Evolutionary conservation across 2,797 vertebrate genomes (phyloP).

Genomic region (Peromyscus nudipes): DNA sequence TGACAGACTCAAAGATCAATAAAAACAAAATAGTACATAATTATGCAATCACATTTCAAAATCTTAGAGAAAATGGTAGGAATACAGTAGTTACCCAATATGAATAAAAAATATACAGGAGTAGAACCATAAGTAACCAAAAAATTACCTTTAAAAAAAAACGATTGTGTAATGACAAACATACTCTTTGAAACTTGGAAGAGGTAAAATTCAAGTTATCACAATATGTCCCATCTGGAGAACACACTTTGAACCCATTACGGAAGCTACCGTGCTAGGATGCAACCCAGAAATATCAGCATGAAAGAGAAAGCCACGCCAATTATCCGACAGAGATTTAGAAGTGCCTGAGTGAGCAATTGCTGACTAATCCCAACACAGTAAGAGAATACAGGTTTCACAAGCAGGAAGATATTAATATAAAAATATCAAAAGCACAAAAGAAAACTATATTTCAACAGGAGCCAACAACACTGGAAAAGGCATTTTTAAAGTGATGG

Average conservation of each 20-base stretch:
- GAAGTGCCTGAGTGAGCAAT: not conserved
- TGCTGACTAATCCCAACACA: not conserved
- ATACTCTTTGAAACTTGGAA: slow-evolving; percentile 29
- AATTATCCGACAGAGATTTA: not conserved
- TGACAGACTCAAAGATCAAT: slow-evolving; percentile 45
- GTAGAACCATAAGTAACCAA: not conserved
- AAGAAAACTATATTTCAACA: not conserved
- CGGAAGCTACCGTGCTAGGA: not conserved
- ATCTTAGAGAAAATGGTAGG: slow-evolving; percentile 49
- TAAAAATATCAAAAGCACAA: not conserved
- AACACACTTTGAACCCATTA: slow-evolving; percentile 22
- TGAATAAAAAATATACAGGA: not conserved
- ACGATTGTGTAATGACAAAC: not conserved
- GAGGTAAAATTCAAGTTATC: slow-evolving; percentile 11
- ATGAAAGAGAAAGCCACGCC: not conserved
- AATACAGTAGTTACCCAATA: not conserved
- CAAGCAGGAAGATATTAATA: not conserved
- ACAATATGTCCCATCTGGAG: slow-evolving; percentile 27
- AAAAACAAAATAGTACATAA: slow-evolving; percentile 49
- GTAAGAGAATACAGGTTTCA: slow-evolving; percentile 15
- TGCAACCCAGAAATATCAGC: not conserved
- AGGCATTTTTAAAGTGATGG: not conserved
- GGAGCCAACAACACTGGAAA: not conserved
- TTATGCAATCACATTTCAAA: slow-evolving; percentile 31
- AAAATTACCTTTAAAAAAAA: not conserved